Evolutionary conservation across 2,888 invertebrate species (phyloP), one percentile per base, ranked within the genome.

Genomic region (Andrena camellia): DNA sequence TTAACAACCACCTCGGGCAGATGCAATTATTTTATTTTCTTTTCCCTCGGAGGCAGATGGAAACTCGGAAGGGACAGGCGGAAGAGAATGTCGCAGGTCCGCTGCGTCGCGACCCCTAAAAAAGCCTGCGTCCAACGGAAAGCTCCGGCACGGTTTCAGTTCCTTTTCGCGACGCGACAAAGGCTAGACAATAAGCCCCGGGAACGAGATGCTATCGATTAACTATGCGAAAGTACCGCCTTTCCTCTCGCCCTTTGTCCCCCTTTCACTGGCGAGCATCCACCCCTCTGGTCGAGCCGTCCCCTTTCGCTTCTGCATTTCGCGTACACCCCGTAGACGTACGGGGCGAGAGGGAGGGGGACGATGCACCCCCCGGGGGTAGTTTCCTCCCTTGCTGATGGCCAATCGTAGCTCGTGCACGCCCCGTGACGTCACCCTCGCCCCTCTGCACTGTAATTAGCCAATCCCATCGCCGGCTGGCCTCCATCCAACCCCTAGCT

Each of bases 361-460:
- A 4, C 23, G 63, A 67, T 33, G n/a, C 42, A 50, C 60, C 70
- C 54, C 72, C 48, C 48, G 78, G 20, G 85, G 87, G 84, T 77
- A 71, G 82, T 75, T 83, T 86, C 85, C 74, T 71, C 84, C 88
- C 86, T 52, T 68, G 4, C 35, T 29, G 48, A 74, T 79, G 78
- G 86, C 92, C 93, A 93, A 93, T 93, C 91, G 63, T 74, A 70
- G 66, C 67, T 42, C 84, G 89, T 87, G 89, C 90, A 91, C 92
- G 92, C 92, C 93, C 91, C 86, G 84, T 91, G 89, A 92, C 90
- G 89, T 91, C 91, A 90, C 52, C 33, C 67, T 35, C 83, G 82
- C 86, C 89, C 87, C 89, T 80, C 72, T 62, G 77, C 59, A 62
- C 20, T 48, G 74, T 92, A 92, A 93, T 93, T 93, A 92, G 92